Percentiles rank a stretch among this genome's conserved stretches.
phyloP scores from a whole-genome alignment of 2,888 invertebrate genomes.

The Archips xylosteana region DNA sequence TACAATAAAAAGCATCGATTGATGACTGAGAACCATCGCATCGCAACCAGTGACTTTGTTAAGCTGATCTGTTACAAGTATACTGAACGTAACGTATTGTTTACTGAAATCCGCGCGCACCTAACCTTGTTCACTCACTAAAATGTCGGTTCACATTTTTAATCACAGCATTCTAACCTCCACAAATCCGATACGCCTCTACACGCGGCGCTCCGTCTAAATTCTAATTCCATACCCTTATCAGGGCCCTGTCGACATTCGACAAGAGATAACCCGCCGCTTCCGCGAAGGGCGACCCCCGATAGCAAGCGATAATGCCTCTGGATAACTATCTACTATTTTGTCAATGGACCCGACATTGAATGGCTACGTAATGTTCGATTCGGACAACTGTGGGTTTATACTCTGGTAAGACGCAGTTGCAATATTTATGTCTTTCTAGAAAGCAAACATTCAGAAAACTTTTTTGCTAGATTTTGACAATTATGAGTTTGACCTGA shows the following conservation, averaged over 20 bases:
- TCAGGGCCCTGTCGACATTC: constrained; percentile 43
- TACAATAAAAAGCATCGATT: not conserved
- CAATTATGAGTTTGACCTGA: not conserved
- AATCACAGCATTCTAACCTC: constrained; percentile 8
- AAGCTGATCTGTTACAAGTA: too few species aligned
- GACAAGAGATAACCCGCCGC: constrained; percentile 59
- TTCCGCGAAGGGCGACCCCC: constrained; percentile 64
- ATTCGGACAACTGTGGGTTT: not conserved
- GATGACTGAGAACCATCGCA: not conserved
- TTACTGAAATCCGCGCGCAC: not conserved
- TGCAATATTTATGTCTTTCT: not conserved
- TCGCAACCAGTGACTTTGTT: not conserved
- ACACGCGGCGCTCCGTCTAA: constrained; percentile 25
- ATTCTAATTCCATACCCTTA: constrained; percentile 33
- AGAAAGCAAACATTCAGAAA: not conserved
- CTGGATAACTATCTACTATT: constrained; percentile 44
- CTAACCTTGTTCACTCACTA: not conserved
- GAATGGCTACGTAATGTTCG: constrained; percentile 1
- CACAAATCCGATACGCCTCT: constrained; percentile 5
- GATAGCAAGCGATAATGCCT: constrained; percentile 50
- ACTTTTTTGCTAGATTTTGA: not conserved
- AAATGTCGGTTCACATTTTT: not conserved
- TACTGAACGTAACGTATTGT: not conserved
- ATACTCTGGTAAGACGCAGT: not conserved
- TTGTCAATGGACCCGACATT: constrained; percentile 52